phyloP scores from a whole-genome alignment of 2,888 invertebrate genomes.

The Yponomeuta cagnagella region DNA sequence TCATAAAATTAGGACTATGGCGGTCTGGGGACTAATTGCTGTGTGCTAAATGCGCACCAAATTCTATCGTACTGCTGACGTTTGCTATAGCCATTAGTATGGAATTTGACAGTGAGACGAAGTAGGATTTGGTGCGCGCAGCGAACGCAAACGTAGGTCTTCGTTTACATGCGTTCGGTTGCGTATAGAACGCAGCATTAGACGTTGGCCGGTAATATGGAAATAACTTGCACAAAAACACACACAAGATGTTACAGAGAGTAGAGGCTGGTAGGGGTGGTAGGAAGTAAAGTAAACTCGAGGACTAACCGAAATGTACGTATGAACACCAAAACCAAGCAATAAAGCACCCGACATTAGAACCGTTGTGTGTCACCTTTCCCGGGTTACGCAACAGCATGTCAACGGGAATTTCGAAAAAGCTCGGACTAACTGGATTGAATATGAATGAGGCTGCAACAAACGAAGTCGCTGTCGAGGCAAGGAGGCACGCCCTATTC shows the following conservation, averaged over 20 bases:
- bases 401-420: not conserved
- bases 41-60: not conserved
- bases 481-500: not conserved
- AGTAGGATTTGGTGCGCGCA: no score
- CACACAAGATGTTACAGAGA: conserved; percentile 16
- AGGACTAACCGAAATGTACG: not conserved
- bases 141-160: no score
- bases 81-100: no score
- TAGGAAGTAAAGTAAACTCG: not conserved
- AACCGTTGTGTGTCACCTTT: conserved; percentile 8
- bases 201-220: not conserved
- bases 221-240: not conserved
- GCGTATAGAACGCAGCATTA: not conserved
- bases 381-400: not conserved
- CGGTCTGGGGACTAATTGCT: no score
- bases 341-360: not conserved
- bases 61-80: not conserved
- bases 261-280: not conserved
- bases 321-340: not conserved
- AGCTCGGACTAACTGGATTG: not conserved
- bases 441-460: not conserved
- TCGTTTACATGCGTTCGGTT: not conserved
- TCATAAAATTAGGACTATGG: no score
- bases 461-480: not conserved
- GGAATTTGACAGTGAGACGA: no score